These are phyloP conservation scores for Heliconius congener DNA, from an alignment of 1,140 invertebrate species.

Conservation along the genomic window DNA sequence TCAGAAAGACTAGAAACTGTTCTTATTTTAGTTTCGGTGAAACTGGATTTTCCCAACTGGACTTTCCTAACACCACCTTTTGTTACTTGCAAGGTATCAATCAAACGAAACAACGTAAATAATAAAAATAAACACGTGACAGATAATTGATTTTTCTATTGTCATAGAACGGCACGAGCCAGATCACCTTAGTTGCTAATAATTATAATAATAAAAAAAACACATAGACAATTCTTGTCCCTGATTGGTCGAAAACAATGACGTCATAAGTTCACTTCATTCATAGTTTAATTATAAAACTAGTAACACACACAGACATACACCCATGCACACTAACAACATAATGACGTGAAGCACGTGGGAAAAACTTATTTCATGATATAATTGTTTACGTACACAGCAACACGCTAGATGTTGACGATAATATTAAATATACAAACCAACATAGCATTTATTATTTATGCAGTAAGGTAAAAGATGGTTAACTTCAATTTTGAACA, in stretches of 20 bases:
- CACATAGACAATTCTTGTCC: constrained; percentile 17
- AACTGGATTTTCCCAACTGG: not conserved
- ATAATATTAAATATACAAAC: constrained; percentile 10
- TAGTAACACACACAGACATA: constrained; percentile 25
- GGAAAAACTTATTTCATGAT: constrained; percentile 57
- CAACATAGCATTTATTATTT: constrained; percentile 27
- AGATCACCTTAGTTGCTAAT: not conserved
- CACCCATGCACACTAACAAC: constrained; percentile 30
- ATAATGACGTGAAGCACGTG: constrained; percentile 50
- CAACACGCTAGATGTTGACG: constrained; percentile 25
- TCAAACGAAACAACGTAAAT: not conserved
- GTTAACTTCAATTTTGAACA: constrained; percentile 18
- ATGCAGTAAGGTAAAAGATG: constrained; percentile 22
- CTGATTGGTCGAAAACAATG: constrained; percentile 41
- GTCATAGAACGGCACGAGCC: not conserved
- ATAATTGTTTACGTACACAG: constrained; percentile 59
- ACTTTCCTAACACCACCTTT: not conserved
- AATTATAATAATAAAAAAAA: constrained; percentile 11
- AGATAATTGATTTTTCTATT: not conserved
- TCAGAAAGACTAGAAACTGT: too few relatives aligned
- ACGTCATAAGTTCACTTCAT: constrained; percentile 50
- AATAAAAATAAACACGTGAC: constrained; percentile 1
- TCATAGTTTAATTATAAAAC: constrained; percentile 55
- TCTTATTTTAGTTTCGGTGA: not conserved
- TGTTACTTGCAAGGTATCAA: not conserved